Conservation (phyloP, 2,888 invertebrate genomes). For the Thereva unica region DNA sequence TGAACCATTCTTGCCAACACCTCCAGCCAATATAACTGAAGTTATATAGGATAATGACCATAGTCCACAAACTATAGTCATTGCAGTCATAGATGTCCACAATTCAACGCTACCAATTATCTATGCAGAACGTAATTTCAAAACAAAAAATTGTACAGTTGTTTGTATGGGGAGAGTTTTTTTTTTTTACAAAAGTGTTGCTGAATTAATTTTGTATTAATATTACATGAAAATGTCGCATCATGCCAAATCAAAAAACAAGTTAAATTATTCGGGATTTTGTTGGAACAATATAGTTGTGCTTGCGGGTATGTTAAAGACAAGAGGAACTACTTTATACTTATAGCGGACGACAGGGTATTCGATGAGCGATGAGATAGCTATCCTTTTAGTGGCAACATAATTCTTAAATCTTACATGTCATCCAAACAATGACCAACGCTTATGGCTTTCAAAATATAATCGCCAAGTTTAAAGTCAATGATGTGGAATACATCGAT, state of each 20-base stretch:
- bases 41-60: conserved; percentile 74
- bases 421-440: too few species aligned
- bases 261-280: neutral
- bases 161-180: conserved; percentile 1
- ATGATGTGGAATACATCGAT: too few species aligned
- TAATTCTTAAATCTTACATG: too few species aligned
- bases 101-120: conserved; percentile 68
- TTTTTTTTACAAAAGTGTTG: conserved; percentile 25
- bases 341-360: too few species aligned
- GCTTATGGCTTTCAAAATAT: too few species aligned
- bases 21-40: conserved; percentile 84
- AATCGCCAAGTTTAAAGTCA: too few species aligned
- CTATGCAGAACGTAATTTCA: conserved; percentile 51
- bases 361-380: too few species aligned
- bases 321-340: too few species aligned
- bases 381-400: too few species aligned
- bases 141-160: conserved; percentile 25
- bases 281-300: neutral
- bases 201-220: neutral
- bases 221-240: neutral
- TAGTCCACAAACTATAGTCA: conserved; percentile 73
- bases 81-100: conserved; percentile 76
- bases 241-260: too few species aligned
- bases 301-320: neutral
- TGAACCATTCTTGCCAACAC: conserved; percentile 98